Percentiles rank a stretch among this genome's conserved stretches.
Conservation (phyloP, 2,888 invertebrate species). For the Odontocerum albicorne region DNA sequence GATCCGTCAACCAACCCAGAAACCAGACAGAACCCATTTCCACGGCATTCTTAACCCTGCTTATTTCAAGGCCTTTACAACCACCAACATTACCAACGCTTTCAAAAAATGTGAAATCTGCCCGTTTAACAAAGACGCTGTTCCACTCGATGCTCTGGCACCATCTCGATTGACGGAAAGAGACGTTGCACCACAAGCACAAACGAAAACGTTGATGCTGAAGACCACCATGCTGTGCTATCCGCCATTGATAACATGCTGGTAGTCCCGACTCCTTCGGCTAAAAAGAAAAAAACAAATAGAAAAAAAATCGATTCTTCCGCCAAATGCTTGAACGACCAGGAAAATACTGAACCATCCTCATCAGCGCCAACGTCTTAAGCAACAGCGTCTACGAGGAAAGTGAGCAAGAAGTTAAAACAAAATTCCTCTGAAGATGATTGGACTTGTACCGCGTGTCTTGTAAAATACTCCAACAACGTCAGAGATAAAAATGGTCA, state of each 20-base stretch:
- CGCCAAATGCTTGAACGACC: slow-evolving; percentile 5
- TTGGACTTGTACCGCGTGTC: slow-evolving; percentile 5
- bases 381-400: not conserved
- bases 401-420: not conserved
- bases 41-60: slow-evolving; percentile 4
- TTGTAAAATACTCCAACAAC: not conserved
- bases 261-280: slow-evolving; percentile 1
- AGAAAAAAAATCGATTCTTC: slow-evolving; percentile 5
- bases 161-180: slow-evolving; percentile 6
- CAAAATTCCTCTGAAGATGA: slow-evolving; percentile 6
- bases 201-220: slow-evolving; percentile 1
- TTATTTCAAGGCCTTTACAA: slow-evolving; percentile 5
- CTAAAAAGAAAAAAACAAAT: slow-evolving; percentile 4
- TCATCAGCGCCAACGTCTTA: slow-evolving; percentile 1
- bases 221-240: not conserved
- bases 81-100: slow-evolving; percentile 2
- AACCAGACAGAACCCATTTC: not conserved
- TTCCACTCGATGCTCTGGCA: slow-evolving; percentile 1
- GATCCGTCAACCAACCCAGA: not conserved
- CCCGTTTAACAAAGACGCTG: not conserved
- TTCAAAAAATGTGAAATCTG: not conserved
- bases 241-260: not conserved
- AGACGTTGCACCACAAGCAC: not conserved
- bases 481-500: slow-evolving; percentile 8
- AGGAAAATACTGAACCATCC: slow-evolving; percentile 2